phyloP scores from a whole-genome alignment of 2,797 vertebrate genomes.

The Mallotus villosus region DNA sequence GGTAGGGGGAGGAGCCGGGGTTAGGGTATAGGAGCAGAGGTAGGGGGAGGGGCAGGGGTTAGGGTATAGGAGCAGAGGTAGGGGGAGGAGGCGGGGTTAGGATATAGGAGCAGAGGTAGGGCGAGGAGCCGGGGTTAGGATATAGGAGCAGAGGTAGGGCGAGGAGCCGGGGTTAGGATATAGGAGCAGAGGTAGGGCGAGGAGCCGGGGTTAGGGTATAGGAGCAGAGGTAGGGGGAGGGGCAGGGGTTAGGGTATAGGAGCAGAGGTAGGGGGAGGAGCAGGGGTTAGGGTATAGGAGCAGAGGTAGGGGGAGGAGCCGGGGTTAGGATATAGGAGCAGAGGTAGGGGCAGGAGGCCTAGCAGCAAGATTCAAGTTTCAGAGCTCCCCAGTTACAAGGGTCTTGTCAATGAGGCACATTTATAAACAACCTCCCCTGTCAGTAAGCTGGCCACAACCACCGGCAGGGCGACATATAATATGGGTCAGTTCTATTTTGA shows the following conservation, averaged over 20 bases:
- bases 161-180: too few species aligned
- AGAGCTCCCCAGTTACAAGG: constrained; percentile 48
- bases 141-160: too few species aligned
- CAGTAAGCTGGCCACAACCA: constrained; percentile 24
- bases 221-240: constrained; percentile 23
- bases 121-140: too few species aligned
- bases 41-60: too few species aligned
- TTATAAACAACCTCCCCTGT: constrained; percentile 49
- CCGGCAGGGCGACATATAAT: constrained; percentile 27
- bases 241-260: constrained; percentile 6
- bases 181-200: constrained; percentile 21
- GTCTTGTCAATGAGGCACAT: constrained; percentile 57
- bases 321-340: constrained; percentile 16
- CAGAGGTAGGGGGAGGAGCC: constrained; percentile 37
- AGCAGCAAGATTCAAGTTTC: constrained; percentile 46
- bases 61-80: too few species aligned
- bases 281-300: background rate
- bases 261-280: constrained; percentile 28
- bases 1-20: background rate
- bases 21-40: too few species aligned
- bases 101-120: too few species aligned
- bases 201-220: constrained; percentile 19
- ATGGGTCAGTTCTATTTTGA: constrained; percentile 49
- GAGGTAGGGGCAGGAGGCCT: constrained; percentile 34
- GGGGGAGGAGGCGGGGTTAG: too few species aligned